Evolutionary conservation across 2,797 vertebrate species (phyloP), one percentile per base, ranked within the genome.

Genomic region (Aulostomus chinensis): DNA sequence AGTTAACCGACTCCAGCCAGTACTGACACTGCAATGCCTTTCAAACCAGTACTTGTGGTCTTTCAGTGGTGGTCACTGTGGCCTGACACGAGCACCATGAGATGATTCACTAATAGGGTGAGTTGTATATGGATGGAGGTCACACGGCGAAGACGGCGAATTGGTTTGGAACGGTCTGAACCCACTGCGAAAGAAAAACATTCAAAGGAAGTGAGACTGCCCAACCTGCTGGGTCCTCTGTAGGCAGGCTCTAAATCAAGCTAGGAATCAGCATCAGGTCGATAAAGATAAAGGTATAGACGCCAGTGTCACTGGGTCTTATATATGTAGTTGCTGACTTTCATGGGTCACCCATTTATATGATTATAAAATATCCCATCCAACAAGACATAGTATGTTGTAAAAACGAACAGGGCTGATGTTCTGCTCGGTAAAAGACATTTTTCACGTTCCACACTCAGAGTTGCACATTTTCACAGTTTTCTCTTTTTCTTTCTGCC

Each of bases 121-220:
- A 59, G 30, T 9, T 53, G 14, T 41, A 41, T 52, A 58, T 41
- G 55, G 53, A 63, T 76, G 53, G 55, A 71, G 68, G 69, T 74
- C 60, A 56, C 5, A 41, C 9, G 1, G 24, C 32, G 29, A 67
- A 35, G 50, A 42, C 3, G 0, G 12, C 17, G 14, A 63, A 58
- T 22, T 40, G 32, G 58, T 42, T 50, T 34, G 9, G 53, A 33
- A 11, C 2, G 40, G 47, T 67, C 30, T 13, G 9, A 47, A 16
- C 32, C 7, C 7, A 4, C 9, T 1, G 31, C 15, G 28, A 24
- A 22, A 17, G 11, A 31, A 21, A 35, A 10, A 4, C 14, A 37
- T 25, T 24, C 9, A 53, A 29, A 45, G 14, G 12, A 32, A n/a
- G n/a, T n/a, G n/a, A n/a, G n/a, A n/a, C n/a, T n/a, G n/a, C n/a